phyloP scores from a whole-genome alignment of 2,113 vertebrate genomes.

The Bubo bubo region DNA sequence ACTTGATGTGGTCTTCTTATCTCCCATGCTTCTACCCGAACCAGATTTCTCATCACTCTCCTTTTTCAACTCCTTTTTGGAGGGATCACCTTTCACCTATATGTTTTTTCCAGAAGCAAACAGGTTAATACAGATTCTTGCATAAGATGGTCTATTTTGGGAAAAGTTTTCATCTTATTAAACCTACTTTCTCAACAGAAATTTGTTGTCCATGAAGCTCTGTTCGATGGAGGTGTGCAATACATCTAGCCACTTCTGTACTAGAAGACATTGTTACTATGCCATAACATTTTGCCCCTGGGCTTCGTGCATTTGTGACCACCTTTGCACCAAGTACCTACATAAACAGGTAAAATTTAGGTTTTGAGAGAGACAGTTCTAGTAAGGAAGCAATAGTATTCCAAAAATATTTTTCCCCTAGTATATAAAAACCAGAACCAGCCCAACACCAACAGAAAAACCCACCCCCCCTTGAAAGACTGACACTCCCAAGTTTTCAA shows the following conservation, averaged over 20 bases:
- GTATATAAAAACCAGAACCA: neutral
- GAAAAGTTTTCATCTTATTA: neutral
- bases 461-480: neutral
- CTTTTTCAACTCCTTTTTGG: conserved; percentile 95
- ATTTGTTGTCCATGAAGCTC: conserved; percentile 97
- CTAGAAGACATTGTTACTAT: conserved; percentile 96
- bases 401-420: neutral
- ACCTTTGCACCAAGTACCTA: conserved; percentile 97
- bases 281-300: conserved; percentile 95
- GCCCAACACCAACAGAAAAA: neutral
- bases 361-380: neutral
- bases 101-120: conserved; percentile 34
- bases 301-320: conserved; percentile 95
- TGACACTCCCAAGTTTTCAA: neutral
- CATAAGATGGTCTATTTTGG: neutral
- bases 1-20: conserved; percentile 83
- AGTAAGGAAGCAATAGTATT: neutral
- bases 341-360: neutral
- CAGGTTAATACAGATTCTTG: neutral
- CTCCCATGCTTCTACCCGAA: conserved; percentile 80
- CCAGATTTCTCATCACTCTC: conserved; percentile 88
- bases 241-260: conserved; percentile 89
- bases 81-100: conserved; percentile 94
- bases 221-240: conserved; percentile 91
- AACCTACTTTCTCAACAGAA: conserved; percentile 92